Conservation (phyloP, 2,888 invertebrate genomes). For the Acronicta aceris region DNA sequence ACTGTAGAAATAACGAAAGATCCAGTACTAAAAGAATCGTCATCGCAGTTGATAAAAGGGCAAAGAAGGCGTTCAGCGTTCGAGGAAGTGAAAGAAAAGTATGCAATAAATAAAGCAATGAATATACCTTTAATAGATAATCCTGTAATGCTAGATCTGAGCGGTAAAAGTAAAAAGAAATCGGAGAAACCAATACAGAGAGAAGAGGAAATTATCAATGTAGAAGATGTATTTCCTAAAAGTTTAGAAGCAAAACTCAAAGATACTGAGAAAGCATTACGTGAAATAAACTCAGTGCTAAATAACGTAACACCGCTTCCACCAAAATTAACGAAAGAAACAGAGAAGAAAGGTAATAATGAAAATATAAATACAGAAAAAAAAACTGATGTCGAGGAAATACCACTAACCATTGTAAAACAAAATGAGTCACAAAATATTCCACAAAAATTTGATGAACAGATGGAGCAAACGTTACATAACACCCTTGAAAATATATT, state of each 20-base stretch:
- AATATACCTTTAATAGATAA: slow-evolving; percentile 77
- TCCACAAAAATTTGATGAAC: slow-evolving; percentile 66
- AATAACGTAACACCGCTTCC: slow-evolving; percentile 43
- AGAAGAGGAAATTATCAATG: slow-evolving; percentile 50
- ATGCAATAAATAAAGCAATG: slow-evolving; percentile 77
- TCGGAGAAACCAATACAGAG: slow-evolving; percentile 32
- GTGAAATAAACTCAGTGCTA: slow-evolving; percentile 72
- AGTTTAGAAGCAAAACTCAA: slow-evolving; percentile 73
- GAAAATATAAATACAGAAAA: slow-evolving; percentile 6
- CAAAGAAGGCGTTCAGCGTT: slow-evolving; percentile 66
- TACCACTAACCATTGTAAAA: slow-evolving; percentile 5
- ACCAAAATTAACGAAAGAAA: slow-evolving; percentile 1
- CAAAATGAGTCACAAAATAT: slow-evolving; percentile 22
- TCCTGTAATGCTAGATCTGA: slow-evolving; percentile 66
- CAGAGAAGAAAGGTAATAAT: slow-evolving; percentile 3
- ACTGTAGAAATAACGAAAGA: slow-evolving; percentile 58
- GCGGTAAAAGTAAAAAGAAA: slow-evolving; percentile 57
- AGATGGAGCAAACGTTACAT: slow-evolving; percentile 75
- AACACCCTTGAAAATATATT: slow-evolving; percentile 73
- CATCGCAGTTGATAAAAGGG: slow-evolving; percentile 69
- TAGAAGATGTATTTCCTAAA: slow-evolving; percentile 68
- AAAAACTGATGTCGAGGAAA: slow-evolving; percentile 14
- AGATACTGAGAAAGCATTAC: slow-evolving; percentile 75
- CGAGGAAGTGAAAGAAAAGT: slow-evolving; percentile 75
- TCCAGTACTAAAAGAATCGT: slow-evolving; percentile 75